Conservation (phyloP, 2,113 vertebrate genomes). For the Chionis minor region DNA sequence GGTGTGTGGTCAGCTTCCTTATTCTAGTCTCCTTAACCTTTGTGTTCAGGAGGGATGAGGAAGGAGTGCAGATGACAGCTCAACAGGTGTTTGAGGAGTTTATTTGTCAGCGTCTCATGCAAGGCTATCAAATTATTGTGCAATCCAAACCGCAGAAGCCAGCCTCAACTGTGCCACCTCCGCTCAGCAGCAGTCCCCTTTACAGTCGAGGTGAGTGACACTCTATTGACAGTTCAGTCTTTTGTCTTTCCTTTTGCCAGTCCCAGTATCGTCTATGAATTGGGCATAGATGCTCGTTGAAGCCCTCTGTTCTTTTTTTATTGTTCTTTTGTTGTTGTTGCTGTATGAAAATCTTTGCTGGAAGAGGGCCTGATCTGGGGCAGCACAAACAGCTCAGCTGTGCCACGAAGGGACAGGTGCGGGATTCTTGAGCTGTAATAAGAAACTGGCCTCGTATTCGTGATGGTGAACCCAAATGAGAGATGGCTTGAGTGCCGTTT, state of each 20-base stretch:
- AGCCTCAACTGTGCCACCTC: slow-evolving; percentile 73
- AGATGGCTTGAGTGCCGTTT: not conserved
- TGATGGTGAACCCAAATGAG: not conserved
- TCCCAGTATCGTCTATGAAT: not conserved
- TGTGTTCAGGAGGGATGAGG: slow-evolving; percentile 89
- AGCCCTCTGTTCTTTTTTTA: not conserved
- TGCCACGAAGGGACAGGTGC: not conserved
- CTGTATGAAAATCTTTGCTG: not conserved
- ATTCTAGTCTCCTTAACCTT: not conserved
- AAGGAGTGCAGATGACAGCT: slow-evolving; percentile 88
- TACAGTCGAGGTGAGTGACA: slow-evolving; percentile 88
- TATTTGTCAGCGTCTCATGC: slow-evolving; percentile 97
- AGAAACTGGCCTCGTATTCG: not conserved
- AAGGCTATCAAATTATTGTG: slow-evolving; percentile 98
- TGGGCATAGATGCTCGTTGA: not conserved
- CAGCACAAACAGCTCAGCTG: not conserved
- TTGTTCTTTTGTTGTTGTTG: too few species aligned
- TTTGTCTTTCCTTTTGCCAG: not conserved
- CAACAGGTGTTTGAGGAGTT: slow-evolving; percentile 98
- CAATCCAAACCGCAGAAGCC: slow-evolving; percentile 85
- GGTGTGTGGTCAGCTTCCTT: not conserved
- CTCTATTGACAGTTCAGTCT: not conserved
- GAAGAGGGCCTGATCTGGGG: not conserved
- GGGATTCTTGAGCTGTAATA: not conserved
- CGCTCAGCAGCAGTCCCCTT: slow-evolving; percentile 93